Evolutionary conservation across 2,888 invertebrate species (phyloP), one percentile per base, ranked within the genome.

Genomic region (Heteromyza rotundicornis): DNA sequence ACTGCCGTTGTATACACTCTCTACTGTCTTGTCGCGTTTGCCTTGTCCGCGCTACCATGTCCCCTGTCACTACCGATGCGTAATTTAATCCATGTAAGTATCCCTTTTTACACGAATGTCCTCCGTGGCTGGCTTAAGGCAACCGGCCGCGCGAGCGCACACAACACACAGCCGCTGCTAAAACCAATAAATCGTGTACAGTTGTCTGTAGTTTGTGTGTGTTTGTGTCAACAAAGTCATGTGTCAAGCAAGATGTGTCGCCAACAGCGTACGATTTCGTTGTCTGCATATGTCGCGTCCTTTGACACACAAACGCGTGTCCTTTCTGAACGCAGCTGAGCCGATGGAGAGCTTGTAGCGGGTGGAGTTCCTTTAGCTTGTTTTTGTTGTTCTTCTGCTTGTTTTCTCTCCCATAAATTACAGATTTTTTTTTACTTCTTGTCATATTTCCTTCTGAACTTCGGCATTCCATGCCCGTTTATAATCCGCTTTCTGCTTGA

Each of bases 161-260:
- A 40, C 40, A 40, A 40, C 12, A 40, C 8, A n/a, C 40, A 40
- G 73, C 73, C 73, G 73, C 75, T 70, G 68, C 67, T 71, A 73
- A n/a, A 75, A 73, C 75, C 74, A 73, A 73, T 75, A 73, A 73
- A 73, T 73, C 75, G 24, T 2, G 32, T 53, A 53, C 53, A 3
- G 3, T 14, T 17, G n/a, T n/a, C n/a, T n/a, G 17, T n/a, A 27
- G n/a, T 53, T 47, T 22, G 16, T 57, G 59, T 60, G 63, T 67
- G 67, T 72, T 65, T 64, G 74, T 75, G 74, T 77, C 75, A 78
- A 76, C 77, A 77, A 64, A 68, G 72, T 73, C 77, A 76, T 77
- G 73, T 77, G 74, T 76, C 74, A 71, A 71, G 65, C n/a, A n/a
- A n/a, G n/a, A n/a, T n/a, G 66, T 74, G 71, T 76, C 73, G 71